Percentiles rank a stretch among this genome's conserved stretches.
Conservation (phyloP, 2,113 vertebrate species). For the Paracanthobrama guichenoti region DNA sequence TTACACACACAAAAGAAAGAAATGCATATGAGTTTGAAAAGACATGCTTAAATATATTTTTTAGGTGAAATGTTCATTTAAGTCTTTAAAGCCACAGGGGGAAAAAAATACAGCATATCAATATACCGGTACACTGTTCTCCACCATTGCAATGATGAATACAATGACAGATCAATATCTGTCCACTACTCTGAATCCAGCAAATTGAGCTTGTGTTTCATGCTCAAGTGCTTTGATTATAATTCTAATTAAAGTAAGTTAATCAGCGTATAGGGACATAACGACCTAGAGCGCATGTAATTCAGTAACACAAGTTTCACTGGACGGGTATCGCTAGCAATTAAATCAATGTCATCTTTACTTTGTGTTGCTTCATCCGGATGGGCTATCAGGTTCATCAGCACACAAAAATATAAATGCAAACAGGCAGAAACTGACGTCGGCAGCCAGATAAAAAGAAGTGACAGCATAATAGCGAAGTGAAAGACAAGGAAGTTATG, state of each 20-base stretch:
- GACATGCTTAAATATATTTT: background rate
- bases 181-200: slow-evolving; percentile 4
- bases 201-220: slow-evolving; percentile 35
- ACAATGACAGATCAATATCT: slow-evolving; percentile 30
- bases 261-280: slow-evolving; percentile 8
- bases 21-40: background rate
- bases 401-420: slow-evolving; percentile 9
- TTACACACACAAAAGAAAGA: too few species aligned
- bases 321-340: slow-evolving; percentile 19
- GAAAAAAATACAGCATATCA: background rate
- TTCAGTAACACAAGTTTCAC: slow-evolving; percentile 18
- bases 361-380: slow-evolving; percentile 29
- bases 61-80: background rate
- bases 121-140: background rate
- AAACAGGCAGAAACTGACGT: slow-evolving; percentile 30
- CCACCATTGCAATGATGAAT: background rate
- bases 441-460: slow-evolving; percentile 20
- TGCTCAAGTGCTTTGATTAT: slow-evolving; percentile 33
- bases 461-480: slow-evolving; percentile 30
- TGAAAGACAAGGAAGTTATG: slow-evolving; percentile 28
- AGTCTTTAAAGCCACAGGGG: background rate
- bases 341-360: slow-evolving; percentile 33
- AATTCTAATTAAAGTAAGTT: slow-evolving; percentile 36
- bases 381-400: slow-evolving; percentile 25
- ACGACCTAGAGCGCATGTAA: background rate